Percentiles rank a stretch among this genome's conserved stretches.
phyloP scores from a whole-genome alignment of 2,113 vertebrate species.

The Neofelis nebulosa region DNA sequence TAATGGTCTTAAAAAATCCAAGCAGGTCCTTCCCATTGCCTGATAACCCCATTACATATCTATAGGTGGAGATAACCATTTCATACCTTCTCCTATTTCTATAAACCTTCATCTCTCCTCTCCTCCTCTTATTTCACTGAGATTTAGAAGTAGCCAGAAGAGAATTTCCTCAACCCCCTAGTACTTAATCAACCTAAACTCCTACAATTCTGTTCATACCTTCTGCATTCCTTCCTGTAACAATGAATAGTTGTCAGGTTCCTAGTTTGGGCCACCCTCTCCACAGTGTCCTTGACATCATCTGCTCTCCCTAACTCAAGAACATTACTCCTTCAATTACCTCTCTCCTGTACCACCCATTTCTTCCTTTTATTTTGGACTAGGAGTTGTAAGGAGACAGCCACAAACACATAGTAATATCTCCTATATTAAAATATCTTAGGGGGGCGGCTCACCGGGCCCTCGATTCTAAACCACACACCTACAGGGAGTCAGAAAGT shows the following conservation, averaged over 20 bases:
- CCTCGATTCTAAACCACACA: too few relatives aligned
- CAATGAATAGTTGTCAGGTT: background rate
- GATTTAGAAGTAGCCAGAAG: background rate
- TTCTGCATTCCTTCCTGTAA: background rate
- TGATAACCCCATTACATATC: background rate
- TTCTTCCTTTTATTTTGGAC: background rate
- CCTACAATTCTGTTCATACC: background rate
- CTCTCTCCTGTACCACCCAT: background rate
- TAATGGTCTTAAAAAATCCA: background rate
- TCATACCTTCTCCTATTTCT: background rate
- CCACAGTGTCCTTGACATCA: background rate
- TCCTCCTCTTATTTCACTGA: background rate
- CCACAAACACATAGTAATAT: background rate
- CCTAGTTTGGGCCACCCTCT: background rate
- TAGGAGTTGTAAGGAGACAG: background rate
- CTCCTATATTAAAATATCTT: background rate
- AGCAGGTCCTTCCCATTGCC: background rate
- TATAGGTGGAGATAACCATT: background rate
- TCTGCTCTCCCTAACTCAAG: background rate
- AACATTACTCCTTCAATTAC: background rate
- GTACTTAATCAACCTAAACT: background rate
- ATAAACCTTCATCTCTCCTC: background rate
- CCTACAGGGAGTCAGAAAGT: too few relatives aligned
- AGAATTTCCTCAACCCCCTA: background rate
- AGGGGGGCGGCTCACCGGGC: too few relatives aligned